Percentiles rank a stretch among this genome's conserved stretches.
Conservation (phyloP, 1,140 invertebrate genomes). For the Brachionus rotundiformis region DNA sequence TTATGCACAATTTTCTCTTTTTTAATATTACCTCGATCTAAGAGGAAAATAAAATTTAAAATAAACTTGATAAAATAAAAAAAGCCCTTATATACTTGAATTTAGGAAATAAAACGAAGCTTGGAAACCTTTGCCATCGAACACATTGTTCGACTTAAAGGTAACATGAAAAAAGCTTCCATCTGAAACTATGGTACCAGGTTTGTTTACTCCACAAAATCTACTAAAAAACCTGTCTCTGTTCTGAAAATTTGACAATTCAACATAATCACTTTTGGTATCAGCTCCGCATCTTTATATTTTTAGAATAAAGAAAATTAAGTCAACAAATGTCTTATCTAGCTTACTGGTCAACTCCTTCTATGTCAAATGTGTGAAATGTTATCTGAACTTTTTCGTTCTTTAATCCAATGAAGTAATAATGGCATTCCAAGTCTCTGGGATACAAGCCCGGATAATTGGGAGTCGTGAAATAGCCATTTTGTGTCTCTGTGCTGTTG, state of each 20-base stretch:
- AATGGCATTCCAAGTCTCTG: conserved; percentile 87
- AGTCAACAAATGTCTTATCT: background rate
- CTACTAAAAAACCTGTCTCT: conserved; percentile 79
- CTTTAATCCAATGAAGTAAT: conserved; percentile 83
- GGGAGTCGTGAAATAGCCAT: conserved; percentile 85
- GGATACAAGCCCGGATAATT: conserved; percentile 99
- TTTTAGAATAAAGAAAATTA: conserved; percentile 1
- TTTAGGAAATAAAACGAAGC: conserved; percentile 79
- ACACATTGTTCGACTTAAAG: conserved; percentile 85
- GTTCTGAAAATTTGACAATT: conserved; percentile 88
- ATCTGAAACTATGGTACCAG: conserved; percentile 74
- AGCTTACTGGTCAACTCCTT: conserved; percentile 68
- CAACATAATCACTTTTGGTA: conserved; percentile 86
- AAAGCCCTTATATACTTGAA: background rate
- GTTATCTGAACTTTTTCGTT: conserved; percentile 89
- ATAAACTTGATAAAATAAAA: background rate
- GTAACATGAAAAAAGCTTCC: conserved; percentile 88
- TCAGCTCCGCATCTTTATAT: conserved; percentile 76
- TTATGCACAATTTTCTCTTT: background rate
- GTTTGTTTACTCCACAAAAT: conserved; percentile 73
- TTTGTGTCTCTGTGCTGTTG: conserved; percentile 72
- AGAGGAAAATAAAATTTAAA: background rate
- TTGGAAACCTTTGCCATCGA: conserved; percentile 88
- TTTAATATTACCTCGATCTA: conserved; percentile 7
- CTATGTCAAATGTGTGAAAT: conserved; percentile 93